These are phyloP conservation scores for Saccostrea glomerata DNA, from an alignment of 1,140 invertebrate genomes.

Conservation along the genomic window DNA sequence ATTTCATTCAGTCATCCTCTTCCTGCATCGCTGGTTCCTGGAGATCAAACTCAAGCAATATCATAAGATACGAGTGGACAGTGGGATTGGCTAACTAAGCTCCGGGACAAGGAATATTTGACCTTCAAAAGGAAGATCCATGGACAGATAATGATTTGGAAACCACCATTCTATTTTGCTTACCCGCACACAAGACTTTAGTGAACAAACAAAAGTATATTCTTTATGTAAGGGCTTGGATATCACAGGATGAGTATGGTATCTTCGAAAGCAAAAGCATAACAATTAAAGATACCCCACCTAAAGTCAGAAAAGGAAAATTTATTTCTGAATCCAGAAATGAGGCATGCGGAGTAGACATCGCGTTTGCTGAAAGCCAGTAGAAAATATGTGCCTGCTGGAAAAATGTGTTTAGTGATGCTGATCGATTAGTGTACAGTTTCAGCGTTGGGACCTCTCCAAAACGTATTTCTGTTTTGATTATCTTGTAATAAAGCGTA, in stretches of 20 bases:
- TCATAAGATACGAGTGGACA: slow-evolving; percentile 9
- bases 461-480: background rate
- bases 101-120: background rate
- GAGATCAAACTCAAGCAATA: background rate
- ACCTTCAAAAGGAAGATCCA: background rate
- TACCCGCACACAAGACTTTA: background rate
- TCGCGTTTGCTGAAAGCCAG: background rate
- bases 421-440: background rate
- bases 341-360: background rate
- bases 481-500: no score
- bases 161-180: slow-evolving; percentile 3
- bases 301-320: background rate
- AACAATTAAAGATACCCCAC: background rate
- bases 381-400: background rate
- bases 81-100: background rate
- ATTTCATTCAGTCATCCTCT: background rate
- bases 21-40: background rate
- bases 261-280: background rate
- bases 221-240: background rate
- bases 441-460: background rate
- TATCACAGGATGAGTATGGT: background rate
- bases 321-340: background rate
- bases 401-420: slow-evolving; percentile 7
- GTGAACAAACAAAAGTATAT: background rate
- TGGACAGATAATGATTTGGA: slow-evolving; percentile 2